Evolutionary conservation across 2,113 vertebrate species (phyloP), one percentile per base, ranked within the genome.

Genomic region (Pampusana beccarii): DNA sequence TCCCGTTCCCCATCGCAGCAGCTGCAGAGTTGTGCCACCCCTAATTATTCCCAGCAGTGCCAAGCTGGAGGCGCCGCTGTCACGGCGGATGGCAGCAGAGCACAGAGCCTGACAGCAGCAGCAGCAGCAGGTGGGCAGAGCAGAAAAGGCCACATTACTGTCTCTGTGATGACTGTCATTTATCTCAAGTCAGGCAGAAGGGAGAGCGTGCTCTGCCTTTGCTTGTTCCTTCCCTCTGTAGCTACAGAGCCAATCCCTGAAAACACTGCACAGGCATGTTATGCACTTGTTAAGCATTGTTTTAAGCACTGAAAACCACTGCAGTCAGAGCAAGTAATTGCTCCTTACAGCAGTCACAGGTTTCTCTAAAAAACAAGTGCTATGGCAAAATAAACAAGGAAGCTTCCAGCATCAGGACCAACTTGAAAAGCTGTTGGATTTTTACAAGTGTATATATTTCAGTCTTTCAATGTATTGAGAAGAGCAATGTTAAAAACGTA

Each of bases 91-190:
- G 97, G 97, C 94, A 95, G 96, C 93, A 75, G 86, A 96, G 95
- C 51, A 62, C 92, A 86, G 96, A 97, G 93, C 95, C 83, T 80
- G 96, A 96, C 97, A 97, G 13, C 95, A 66, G 90, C 97, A 66
- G 90, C 97, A 97, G 97, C 98, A 97, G 98, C 98, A 98, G 98
- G 97, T 98, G 98, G 97, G 97, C 97, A 96, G 66, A 40, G 94
- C 93, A 96, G 95, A 96, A 97, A 97, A 97, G 97, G 97, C 97
- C 97, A 97, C 93, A 93, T 92, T 67, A 86, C 70, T 69, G 80
- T 92, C 97, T 95, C 3, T 93, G 96, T 96, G 97, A 98, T 98
- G 97, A 96, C 95, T 97, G 95, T 89, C 97, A 97, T 93, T 97
- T 97, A 90, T 97, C 94, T 97, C 91, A 92, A 97, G 96, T 72